Evolutionary conservation across 2,888 invertebrate species (phyloP), one percentile per base, ranked within the genome.

Genomic region (Craniophora ligustri): DNA sequence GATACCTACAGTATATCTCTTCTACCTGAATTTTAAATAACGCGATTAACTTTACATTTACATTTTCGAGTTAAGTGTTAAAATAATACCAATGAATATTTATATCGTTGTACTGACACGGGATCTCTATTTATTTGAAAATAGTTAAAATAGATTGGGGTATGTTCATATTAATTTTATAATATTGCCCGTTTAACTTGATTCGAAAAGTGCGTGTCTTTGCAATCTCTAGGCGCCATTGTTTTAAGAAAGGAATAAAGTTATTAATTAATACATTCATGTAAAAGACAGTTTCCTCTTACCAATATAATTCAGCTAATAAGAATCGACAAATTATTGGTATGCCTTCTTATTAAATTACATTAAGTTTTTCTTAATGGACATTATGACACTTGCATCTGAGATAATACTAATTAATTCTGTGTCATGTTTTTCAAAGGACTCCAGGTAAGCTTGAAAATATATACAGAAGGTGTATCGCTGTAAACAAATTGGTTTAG

Each of bases 401-500:
- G 18, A 21, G 19, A 60, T 53, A 57, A 54, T 57, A 46, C 44
- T 65, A 40, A 65, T 69, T 57, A 36, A 65, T 57, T 31, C 16
- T 28, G 38, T 53, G 46, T 44, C 28, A 51, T 45, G 47, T 34
- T 42, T 46, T 56, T 56, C 51, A 73, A 70, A 70, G 57, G 48
- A 47, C 44, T 69, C 57, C 55, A 51, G 58, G 35, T 39, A 60
- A 59, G 49, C 58, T 53, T 60, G 46, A 63, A 65, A 71, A 70
- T 64, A 68, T 62, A 69, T 64, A 69, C 58, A 70, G 67, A 75
- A 74, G 65, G 71, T 75, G 76, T 79, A 79, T 77, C 75, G 67
- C 60, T 79, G 76, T 78, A 79, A 83, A 84, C 83, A 83, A 84
- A 86, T 86, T 83, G 82, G 71, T 81, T 82, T 80, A 80, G 82